These are phyloP conservation scores for Plecturocebus donacophilus DNA, from an alignment of 2,113 vertebrate genomes.

Conservation along the genomic window DNA sequence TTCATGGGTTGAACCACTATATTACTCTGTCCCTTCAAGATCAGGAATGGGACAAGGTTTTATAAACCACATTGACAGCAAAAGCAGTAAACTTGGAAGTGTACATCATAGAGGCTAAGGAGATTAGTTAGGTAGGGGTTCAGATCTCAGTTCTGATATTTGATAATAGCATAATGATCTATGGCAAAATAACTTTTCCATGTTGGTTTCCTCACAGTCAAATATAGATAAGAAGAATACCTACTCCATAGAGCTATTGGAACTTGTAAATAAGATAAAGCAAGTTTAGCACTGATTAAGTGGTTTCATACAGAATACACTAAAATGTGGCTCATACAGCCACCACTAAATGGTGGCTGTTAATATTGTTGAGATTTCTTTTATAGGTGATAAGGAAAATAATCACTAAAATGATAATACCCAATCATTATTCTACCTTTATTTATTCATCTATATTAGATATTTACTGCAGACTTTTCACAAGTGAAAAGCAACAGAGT, in stretches of 20 bases:
- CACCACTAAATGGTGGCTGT: not conserved
- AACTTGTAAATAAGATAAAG: not conserved
- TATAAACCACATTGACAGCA: not conserved
- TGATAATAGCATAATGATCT: not conserved
- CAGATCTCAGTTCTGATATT: not conserved
- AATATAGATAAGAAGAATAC: not conserved
- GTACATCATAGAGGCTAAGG: not conserved
- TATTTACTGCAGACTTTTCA: not conserved
- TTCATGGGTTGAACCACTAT: not conserved
- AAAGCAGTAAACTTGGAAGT: not conserved
- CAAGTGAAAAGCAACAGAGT: not conserved
- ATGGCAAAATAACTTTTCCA: not conserved
- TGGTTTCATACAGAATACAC: not conserved
- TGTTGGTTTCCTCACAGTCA: not conserved
- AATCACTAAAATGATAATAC: not conserved
- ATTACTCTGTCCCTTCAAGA: not conserved
- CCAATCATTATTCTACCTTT: not conserved
- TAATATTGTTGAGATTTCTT: not conserved
- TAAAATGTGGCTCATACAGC: not conserved
- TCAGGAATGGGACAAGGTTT: not conserved
- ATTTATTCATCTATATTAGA: not conserved
- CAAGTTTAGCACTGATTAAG: not conserved
- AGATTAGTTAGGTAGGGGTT: not conserved
- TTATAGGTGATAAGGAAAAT: not conserved
- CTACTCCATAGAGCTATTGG: not conserved